These are phyloP conservation scores for Mercenaria mercenaria DNA, from an alignment of 1,140 invertebrate genomes.

Conservation along the genomic window DNA sequence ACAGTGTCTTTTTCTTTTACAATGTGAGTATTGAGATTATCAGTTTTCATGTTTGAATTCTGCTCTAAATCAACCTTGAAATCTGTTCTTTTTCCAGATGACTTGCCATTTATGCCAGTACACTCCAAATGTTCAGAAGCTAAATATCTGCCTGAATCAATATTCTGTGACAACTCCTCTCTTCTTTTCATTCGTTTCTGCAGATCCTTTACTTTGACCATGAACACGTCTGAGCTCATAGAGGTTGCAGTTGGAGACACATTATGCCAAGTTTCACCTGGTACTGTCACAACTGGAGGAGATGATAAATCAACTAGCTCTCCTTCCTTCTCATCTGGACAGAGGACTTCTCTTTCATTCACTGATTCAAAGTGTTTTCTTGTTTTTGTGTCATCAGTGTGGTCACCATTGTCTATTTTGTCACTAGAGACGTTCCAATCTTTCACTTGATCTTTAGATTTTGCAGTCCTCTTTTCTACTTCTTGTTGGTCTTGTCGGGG, in stretches of 20 bases:
- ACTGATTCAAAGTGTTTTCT: not conserved
- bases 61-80: no score
- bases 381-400: not conserved
- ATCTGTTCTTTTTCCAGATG: no score
- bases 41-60: no score
- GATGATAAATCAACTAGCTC: not conserved
- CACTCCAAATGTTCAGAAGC: not conserved
- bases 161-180: not conserved
- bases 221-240: slow-evolving; percentile 56
- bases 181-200: slow-evolving; percentile 22
- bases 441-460: no score
- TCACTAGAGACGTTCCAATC: no score
- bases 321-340: no score
- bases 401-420: not conserved
- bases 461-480: not conserved
- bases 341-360: not conserved
- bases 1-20: not conserved
- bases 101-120: no score
- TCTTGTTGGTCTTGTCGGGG: not conserved
- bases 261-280: slow-evolving; percentile 36
- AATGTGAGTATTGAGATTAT: not conserved
- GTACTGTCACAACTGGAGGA: not conserved
- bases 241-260: slow-evolving; percentile 49
- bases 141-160: not conserved
- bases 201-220: slow-evolving; percentile 34